phyloP scores from a whole-genome alignment of 2,797 vertebrate species.

The Champsocephalus gunnari region DNA sequence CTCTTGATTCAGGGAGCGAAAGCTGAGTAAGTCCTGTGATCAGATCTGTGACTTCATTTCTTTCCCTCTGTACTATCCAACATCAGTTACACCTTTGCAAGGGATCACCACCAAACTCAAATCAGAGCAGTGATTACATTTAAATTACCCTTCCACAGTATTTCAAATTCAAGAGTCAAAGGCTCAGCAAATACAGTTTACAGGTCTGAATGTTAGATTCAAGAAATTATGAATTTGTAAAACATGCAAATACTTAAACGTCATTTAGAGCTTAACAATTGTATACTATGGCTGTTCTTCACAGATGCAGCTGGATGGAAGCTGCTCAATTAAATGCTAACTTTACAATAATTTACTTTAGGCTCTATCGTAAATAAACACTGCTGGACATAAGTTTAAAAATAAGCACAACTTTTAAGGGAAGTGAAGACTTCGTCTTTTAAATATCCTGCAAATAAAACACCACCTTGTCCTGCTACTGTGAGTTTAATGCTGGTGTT shows the following conservation, averaged over 20 bases:
- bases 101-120: conserved; percentile 79
- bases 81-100: conserved; percentile 72
- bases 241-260: not conserved
- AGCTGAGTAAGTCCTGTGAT: conserved; percentile 94
- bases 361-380: not conserved
- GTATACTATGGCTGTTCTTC: not conserved
- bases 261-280: not conserved
- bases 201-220: not conserved
- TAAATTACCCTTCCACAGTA: not conserved
- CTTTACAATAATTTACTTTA: not conserved
- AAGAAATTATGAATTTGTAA: not conserved
- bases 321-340: conserved; percentile 10
- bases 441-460: not conserved
- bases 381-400: not conserved
- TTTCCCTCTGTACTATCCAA: conserved; percentile 73
- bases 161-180: not conserved
- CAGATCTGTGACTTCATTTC: conserved; percentile 65
- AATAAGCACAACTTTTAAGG: not conserved
- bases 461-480: not conserved
- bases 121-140: not conserved
- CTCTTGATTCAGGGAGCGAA: conserved; percentile 97
- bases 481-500: conserved; percentile 9
- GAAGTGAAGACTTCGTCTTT: not conserved
- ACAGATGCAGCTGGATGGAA: not conserved
- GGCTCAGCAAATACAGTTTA: conserved; percentile 14